Percentiles rank a stretch among this genome's conserved stretches.
These are phyloP conservation scores for Psittacula echo DNA, from an alignment of 2,797 vertebrate genomes.

Conservation along the genomic window DNA sequence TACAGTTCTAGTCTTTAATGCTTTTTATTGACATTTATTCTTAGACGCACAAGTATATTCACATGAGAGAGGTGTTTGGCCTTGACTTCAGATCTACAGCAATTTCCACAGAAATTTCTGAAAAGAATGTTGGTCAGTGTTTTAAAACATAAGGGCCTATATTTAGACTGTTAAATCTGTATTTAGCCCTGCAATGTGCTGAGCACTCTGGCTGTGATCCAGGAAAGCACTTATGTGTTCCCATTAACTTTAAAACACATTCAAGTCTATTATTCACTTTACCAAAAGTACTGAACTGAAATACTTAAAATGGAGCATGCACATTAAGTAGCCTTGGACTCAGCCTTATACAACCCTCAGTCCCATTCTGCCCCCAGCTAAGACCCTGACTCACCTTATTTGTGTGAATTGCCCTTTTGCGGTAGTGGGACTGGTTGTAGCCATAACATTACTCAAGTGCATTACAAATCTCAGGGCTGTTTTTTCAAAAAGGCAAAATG, in stretches of 20 bases:
- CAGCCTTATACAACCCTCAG: background rate
- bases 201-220: conserved; percentile 28
- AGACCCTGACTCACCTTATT: background rate
- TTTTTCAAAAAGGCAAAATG: background rate
- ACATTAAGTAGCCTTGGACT: background rate
- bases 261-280: conserved; percentile 44
- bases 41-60: background rate
- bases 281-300: background rate
- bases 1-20: background rate
- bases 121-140: conserved; percentile 28
- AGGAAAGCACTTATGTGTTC: conserved; percentile 49
- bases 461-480: background rate
- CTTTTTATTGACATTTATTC: conserved; percentile 13
- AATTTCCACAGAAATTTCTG: conserved; percentile 47
- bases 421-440: background rate
- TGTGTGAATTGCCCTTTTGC: background rate
- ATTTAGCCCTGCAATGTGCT: conserved; percentile 20
- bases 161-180: conserved; percentile 57
- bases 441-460: background rate
- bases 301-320: conserved; percentile 18
- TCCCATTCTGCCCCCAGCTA: background rate
- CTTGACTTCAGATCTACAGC: conserved; percentile 17
- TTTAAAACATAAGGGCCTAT: conserved; percentile 51
- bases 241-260: conserved; percentile 51
- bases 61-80: background rate